Percentiles rank a stretch among this genome's conserved stretches.
Conservation (phyloP, 1,140 invertebrate species). For the Calycopis cecrops region DNA sequence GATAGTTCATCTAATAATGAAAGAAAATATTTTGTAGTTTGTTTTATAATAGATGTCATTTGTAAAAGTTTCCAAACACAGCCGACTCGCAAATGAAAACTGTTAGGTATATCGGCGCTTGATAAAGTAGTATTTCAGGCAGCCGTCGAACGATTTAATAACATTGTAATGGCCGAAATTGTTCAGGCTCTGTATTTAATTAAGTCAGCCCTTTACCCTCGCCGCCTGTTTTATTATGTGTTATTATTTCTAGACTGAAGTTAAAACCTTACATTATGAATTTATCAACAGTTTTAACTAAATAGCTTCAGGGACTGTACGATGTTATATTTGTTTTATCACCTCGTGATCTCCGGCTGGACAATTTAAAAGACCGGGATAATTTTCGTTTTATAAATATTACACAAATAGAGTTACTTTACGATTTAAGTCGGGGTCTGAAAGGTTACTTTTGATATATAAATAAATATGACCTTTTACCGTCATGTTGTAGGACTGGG, state of each 20-base stretch:
- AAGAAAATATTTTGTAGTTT: too few relatives aligned
- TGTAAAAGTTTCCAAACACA: too few relatives aligned
- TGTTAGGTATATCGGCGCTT: conserved; percentile 36
- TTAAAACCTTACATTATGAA: conserved; percentile 38
- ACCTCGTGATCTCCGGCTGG: not conserved
- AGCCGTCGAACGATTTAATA: conserved; percentile 66
- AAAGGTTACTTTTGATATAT: not conserved
- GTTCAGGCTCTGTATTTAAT: conserved; percentile 60
- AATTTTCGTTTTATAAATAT: not conserved
- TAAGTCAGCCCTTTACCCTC: conserved; percentile 47
- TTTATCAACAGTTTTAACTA: conserved; percentile 26
- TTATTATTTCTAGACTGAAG: conserved; percentile 45
- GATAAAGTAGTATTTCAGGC: conserved; percentile 53
- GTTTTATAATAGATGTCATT: too few relatives aligned
- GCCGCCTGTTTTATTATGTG: conserved; percentile 45
- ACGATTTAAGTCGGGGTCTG: not conserved
- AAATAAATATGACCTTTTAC: not conserved
- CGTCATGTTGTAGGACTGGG: not conserved
- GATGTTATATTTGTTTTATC: not conserved
- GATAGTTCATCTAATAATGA: too few relatives aligned
- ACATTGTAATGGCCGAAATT: conserved; percentile 60
- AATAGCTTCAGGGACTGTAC: conserved; percentile 14
- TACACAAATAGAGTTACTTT: too few relatives aligned
- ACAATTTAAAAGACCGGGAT: not conserved
- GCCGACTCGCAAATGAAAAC: conserved; percentile 14